phyloP scores from a whole-genome alignment of 2,888 invertebrate genomes.

The Ariolimax columbianus region DNA sequence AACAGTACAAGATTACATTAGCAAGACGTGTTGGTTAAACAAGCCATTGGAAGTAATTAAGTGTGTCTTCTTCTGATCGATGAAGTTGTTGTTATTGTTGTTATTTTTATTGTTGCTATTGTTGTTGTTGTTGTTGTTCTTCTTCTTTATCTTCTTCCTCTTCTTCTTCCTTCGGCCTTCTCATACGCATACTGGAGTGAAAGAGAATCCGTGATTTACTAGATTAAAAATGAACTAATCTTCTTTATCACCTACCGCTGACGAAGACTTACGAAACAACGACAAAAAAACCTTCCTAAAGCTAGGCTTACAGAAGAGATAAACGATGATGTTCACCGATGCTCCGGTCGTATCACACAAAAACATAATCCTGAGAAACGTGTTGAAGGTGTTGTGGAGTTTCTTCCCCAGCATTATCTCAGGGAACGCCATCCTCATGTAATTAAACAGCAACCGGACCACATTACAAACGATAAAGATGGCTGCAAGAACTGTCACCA shows the following conservation, averaged over 20 bases:
- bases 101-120: too few species aligned
- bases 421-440: background rate
- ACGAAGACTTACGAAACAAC: background rate
- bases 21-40: too few species aligned
- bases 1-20: too few species aligned
- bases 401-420: conserved; percentile 22
- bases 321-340: conserved; percentile 19
- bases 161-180: too few species aligned
- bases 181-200: too few species aligned
- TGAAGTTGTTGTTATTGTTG: too few species aligned
- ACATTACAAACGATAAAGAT: conserved; percentile 32
- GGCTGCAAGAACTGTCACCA: conserved; percentile 25
- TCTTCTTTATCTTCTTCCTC: too few species aligned
- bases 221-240: too few species aligned
- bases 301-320: conserved; percentile 22
- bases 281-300: background rate
- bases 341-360: background rate
- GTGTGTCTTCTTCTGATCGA: too few species aligned
- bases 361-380: conserved; percentile 10
- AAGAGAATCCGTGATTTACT: too few species aligned
- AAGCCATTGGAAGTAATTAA: too few species aligned
- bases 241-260: background rate
- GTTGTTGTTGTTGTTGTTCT: too few species aligned
- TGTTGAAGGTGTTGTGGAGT: conserved; percentile 17
- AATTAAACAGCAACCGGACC: background rate